Conservation (phyloP, 2,888 invertebrate genomes). For the Dynastes grantii region DNA sequence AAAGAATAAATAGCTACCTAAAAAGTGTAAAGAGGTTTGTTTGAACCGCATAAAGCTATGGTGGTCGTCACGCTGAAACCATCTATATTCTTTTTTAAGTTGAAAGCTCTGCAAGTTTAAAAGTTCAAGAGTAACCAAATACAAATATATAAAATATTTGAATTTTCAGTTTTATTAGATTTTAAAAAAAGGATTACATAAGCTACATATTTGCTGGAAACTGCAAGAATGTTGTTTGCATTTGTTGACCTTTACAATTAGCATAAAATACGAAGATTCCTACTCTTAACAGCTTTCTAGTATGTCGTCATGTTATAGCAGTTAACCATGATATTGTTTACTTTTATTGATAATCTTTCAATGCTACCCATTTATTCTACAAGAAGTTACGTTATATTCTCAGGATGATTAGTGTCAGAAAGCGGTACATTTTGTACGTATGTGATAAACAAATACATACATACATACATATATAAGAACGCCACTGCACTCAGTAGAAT, state of each 20-base stretch:
- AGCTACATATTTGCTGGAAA: not conserved
- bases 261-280: conserved; percentile 14
- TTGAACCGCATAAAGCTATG: too few species aligned
- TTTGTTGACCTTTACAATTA: conserved; percentile 23
- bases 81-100: too few species aligned
- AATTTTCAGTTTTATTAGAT: too few species aligned
- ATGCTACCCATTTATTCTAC: not conserved
- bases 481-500: not conserved
- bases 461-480: not conserved
- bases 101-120: too few species aligned
- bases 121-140: too few species aligned
- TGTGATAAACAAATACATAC: not conserved
- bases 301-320: not conserved
- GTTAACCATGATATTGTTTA: not conserved
- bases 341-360: conserved; percentile 2
- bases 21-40: too few species aligned
- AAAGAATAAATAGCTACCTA: too few species aligned
- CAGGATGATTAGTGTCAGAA: not conserved
- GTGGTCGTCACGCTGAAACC: too few species aligned
- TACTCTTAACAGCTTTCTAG: conserved; percentile 17
- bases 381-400: not conserved
- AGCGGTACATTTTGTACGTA: not conserved
- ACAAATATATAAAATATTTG: too few species aligned
- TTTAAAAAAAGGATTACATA: too few species aligned
- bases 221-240: conserved; percentile 20